phyloP scores from a whole-genome alignment of 2,888 invertebrate species.

The Torymus auratus region DNA sequence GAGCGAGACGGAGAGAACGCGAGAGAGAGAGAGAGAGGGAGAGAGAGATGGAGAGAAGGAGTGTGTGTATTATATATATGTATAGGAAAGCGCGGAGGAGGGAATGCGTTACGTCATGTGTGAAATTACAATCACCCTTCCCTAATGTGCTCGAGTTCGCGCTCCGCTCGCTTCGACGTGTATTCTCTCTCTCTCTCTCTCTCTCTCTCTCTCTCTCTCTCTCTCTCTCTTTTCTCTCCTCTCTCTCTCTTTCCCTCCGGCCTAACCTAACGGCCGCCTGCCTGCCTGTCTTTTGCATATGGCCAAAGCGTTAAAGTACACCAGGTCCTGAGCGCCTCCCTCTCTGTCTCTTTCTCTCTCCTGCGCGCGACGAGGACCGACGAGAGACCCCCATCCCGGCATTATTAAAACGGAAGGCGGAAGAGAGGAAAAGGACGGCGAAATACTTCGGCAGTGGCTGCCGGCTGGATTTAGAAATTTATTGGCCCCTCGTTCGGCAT shows the following conservation, averaged over 20 bases:
- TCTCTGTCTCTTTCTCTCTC: too few relatives aligned
- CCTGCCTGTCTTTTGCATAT: slow-evolving; percentile 31
- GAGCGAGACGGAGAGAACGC: not conserved
- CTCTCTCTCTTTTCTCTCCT: too few relatives aligned
- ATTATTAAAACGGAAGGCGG: slow-evolving; percentile 38
- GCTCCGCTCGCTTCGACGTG: slow-evolving; percentile 53
- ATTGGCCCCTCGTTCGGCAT: too few relatives aligned
- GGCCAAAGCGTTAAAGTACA: slow-evolving; percentile 21
- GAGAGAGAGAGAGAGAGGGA: too few relatives aligned
- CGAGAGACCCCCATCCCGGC: not conserved
- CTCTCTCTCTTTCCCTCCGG: slow-evolving; percentile 4
- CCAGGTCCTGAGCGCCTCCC: not conserved
- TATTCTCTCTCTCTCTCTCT: slow-evolving; percentile 7
- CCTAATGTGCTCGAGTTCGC: slow-evolving; percentile 63
- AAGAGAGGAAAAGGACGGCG: not conserved
- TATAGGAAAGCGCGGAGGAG: slow-evolving; percentile 22
- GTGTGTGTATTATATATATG: too few relatives aligned
- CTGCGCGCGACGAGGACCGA: too few relatives aligned
- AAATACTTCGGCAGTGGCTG: not conserved
- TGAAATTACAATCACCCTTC: slow-evolving; percentile 72
- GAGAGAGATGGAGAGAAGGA: too few relatives aligned
- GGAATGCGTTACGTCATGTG: slow-evolving; percentile 69
- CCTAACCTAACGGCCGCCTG: too few relatives aligned
- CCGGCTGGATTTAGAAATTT: not conserved
- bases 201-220: slow-evolving; percentile 54